phyloP scores from a whole-genome alignment of 2,797 vertebrate species.

The Etheostoma perlongum region DNA sequence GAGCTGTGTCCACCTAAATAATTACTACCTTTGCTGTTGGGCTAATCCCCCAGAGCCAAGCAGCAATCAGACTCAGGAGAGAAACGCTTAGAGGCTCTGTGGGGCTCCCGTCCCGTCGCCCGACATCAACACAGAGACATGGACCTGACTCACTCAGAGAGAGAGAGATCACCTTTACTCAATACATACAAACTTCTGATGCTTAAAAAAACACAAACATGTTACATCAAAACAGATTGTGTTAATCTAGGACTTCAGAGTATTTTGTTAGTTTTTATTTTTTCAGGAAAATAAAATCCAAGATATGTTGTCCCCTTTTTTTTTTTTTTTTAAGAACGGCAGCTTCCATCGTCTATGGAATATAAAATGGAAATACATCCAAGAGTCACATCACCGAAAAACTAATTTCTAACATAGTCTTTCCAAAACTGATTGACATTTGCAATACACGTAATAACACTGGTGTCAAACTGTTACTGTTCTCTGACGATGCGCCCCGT shows the following conservation, averaged over 20 bases:
- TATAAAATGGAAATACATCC: neutral
- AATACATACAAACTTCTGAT: constrained; percentile 2
- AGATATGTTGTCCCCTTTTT: too few relatives aligned
- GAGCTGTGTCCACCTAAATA: constrained; percentile 79
- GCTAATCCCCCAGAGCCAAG: constrained; percentile 74
- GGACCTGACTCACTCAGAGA: constrained; percentile 31
- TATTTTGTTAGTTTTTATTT: too few relatives aligned
- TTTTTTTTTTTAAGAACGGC: too few relatives aligned
- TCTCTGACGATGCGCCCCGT: neutral
- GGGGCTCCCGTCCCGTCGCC: constrained; percentile 41
- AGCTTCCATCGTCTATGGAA: neutral
- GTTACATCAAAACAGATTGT: neutral
- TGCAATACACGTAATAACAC: neutral
- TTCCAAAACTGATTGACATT: neutral
- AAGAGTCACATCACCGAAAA: neutral
- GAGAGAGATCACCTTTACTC: neutral
- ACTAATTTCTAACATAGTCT: neutral
- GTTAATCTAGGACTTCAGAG: neutral
- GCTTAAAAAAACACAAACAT: neutral
- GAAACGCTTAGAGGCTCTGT: constrained; percentile 48
- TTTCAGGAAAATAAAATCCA: too few relatives aligned
- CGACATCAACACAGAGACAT: constrained; percentile 51
- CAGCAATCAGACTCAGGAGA: constrained; percentile 55
- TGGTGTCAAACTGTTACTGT: neutral
- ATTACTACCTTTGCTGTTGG: constrained; percentile 76